Conservation (phyloP, 2,113 vertebrate genomes). For the Protobothrops mucrosquamatus region DNA sequence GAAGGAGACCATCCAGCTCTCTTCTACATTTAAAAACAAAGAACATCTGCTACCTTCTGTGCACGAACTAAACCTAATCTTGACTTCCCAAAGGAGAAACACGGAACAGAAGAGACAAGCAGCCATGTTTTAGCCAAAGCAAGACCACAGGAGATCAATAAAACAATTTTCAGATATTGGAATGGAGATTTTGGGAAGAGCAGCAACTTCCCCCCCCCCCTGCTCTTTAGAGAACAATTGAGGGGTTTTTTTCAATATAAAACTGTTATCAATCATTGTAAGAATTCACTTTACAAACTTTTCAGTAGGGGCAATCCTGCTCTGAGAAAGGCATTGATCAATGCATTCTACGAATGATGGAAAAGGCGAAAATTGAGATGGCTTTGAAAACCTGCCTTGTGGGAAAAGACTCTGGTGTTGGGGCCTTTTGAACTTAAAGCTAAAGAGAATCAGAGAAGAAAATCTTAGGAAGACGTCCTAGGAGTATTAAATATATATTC, state of each 20-base stretch:
- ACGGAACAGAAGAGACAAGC: background rate
- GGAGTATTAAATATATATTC: no score
- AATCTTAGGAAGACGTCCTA: no score
- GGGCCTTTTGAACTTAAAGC: no score
- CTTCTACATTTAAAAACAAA: background rate
- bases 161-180: background rate
- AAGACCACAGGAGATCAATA: background rate
- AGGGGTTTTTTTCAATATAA: background rate
- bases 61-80: background rate
- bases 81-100: background rate
- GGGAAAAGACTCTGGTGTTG: no score
- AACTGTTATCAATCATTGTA: background rate
- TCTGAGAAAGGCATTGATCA: background rate
- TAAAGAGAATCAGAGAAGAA: no score
- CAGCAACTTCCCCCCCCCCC: background rate
- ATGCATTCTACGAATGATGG: no score
- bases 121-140: background rate
- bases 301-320: background rate
- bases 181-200: background rate
- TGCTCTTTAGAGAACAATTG: background rate
- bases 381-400: no score
- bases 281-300: background rate
- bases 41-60: background rate
- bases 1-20: background rate
- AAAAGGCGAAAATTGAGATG: no score